Evolutionary conservation across 2,888 invertebrate species (phyloP).

Genomic region (Leptinotarsa peninsularis): DNA sequence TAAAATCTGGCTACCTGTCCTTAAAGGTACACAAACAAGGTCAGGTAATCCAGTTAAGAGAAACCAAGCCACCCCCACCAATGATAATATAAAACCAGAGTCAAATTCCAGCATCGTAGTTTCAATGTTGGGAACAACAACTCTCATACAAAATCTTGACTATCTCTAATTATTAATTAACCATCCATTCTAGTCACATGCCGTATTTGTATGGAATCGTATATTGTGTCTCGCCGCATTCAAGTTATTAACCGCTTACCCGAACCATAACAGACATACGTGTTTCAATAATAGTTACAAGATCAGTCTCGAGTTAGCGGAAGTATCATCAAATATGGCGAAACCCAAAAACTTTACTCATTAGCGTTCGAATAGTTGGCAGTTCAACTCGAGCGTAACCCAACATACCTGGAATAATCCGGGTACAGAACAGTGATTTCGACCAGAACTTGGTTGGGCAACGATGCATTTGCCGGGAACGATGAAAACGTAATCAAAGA

Average conservation of each 20-base stretch:
- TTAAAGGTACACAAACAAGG: too few relatives aligned
- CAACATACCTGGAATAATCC: not conserved
- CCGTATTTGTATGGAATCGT: too few relatives aligned
- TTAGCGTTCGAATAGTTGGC: constrained; percentile 25
- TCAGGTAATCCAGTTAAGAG: too few relatives aligned
- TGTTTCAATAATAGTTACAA: constrained; percentile 7
- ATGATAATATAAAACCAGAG: too few relatives aligned
- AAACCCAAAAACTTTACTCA: constrained; percentile 25
- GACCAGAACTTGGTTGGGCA: not conserved
- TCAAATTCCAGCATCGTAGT: too few relatives aligned
- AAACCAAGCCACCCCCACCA: too few relatives aligned
- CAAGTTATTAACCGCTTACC: not conserved
- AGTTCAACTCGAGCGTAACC: not conserved
- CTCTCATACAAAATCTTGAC: too few relatives aligned
- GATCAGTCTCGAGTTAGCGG: not conserved
- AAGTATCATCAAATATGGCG: constrained; percentile 23
- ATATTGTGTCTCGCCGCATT: not conserved
- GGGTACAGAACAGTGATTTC: not conserved
- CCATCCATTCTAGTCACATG: too few relatives aligned
- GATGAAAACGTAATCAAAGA: not conserved
- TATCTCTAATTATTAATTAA: not conserved
- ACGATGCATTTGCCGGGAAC: not conserved
- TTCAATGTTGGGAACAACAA: too few relatives aligned
- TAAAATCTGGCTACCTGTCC: too few relatives aligned
- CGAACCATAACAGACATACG: not conserved